Evolutionary conservation across 2,888 invertebrate species (phyloP), one percentile per base, ranked within the genome.

Genomic region (Limnephilus lunatus): DNA sequence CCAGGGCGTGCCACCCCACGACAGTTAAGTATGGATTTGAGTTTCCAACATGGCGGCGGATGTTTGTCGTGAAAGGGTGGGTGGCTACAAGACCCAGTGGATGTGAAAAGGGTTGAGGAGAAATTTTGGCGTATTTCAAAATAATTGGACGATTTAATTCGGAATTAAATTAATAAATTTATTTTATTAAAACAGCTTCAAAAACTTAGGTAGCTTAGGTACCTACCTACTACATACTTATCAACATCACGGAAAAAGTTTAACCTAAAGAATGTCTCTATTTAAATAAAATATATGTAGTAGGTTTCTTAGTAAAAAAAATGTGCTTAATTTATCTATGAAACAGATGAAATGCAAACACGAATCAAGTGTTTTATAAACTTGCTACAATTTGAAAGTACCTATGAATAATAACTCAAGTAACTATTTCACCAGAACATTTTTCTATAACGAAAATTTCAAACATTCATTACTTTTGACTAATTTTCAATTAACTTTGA

Each of bases 1-100:
- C 81, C 91, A 85, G 86, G 92, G 92, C 90, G 90, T 35, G 92
- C 48, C 35, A 53, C 86, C 87, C 85, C 82, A n/a, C 91, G 92
- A 90, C 92, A 92, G 93, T 92, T 93, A 93, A 93, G 93, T 93
- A 93, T 93, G 93, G 93, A 92, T 93, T 92, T 91, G 93, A 93
- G 93, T 91, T 92, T 89, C 90, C 92, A 93, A 92, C 93, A 93
- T 93, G 93, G 93, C 93, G 93, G 91, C 91, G 90, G 81, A 92
- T 93, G 92, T 93, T 92, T 93, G 92, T 91, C 92, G 91, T 90
- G 88, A 44, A 48, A 32, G 90, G 85, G 85, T 85, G 91, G 91
- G 81, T 81, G 31, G 91, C 12, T 2, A 44, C 86, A 44, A 87
- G 87, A 53, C 87, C 53, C 87, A 87, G 87, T 87, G 87, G 44